phyloP scores from a whole-genome alignment of 2,113 vertebrate genomes.

The Urocynchramus pylzowi region DNA sequence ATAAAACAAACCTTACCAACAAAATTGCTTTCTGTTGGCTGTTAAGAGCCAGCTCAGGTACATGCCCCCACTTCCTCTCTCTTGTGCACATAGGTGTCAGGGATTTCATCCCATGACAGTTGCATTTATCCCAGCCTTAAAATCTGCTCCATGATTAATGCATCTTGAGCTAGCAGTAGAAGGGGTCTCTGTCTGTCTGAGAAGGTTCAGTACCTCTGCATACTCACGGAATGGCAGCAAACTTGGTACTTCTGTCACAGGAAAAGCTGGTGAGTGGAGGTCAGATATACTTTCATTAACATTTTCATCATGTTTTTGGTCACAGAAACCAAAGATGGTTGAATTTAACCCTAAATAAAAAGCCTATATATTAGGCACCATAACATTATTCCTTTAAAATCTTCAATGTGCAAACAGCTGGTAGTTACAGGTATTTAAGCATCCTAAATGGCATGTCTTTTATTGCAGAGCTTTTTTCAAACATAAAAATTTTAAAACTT shows the following conservation, averaged over 20 bases:
- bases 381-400: not conserved
- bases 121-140: not conserved
- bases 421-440: not conserved
- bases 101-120: not conserved
- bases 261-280: not conserved
- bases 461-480: not conserved
- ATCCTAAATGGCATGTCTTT: not conserved
- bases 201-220: not conserved
- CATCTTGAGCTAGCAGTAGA: not conserved
- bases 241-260: not conserved
- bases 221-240: no score
- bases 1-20: not conserved
- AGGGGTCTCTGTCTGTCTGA: not conserved
- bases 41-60: not conserved
- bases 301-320: not conserved
- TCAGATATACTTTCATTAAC: not conserved
- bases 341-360: not conserved
- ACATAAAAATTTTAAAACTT: not conserved
- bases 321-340: not conserved
- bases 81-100: no score
- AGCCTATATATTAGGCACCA: not conserved
- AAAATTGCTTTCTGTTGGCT: not conserved
- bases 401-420: not conserved
- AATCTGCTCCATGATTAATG: not conserved
- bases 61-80: fast-evolving